A percentile compares a stretch with the other conserved stretches of the same genome.
Evolutionary conservation across 2,888 invertebrate species (phyloP).

Genomic region (Drosophila rubida): DNA sequence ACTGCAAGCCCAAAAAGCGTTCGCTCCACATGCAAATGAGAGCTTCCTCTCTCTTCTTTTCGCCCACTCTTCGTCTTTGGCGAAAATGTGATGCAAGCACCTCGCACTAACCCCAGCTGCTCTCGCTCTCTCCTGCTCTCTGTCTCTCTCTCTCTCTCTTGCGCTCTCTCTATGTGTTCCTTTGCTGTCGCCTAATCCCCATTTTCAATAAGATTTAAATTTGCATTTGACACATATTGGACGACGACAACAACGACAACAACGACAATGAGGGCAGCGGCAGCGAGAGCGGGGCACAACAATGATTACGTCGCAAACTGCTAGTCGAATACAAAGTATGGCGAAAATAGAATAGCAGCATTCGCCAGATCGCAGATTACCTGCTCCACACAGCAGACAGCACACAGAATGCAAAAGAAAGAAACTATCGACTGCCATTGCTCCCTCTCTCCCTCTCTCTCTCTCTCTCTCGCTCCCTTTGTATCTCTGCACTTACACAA

Average conservation of each 20-base stretch:
- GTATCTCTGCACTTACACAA: too few relatives aligned
- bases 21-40: constrained; percentile 50
- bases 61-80: background rate
- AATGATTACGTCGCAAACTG: constrained; percentile 39
- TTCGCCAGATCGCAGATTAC: constrained; percentile 59
- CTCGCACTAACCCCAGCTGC: background rate
- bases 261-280: constrained; percentile 13
- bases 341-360: constrained; percentile 50
- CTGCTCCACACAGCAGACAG: too few relatives aligned
- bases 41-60: constrained; percentile 9
- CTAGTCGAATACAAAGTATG: constrained; percentile 46
- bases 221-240: constrained; percentile 82
- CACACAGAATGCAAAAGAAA: too few relatives aligned
- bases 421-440: too few relatives aligned
- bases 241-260: constrained; percentile 65
- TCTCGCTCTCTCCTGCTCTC: background rate
- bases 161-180: constrained; percentile 47
- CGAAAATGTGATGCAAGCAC: constrained; percentile 39
- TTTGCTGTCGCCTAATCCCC: constrained; percentile 80
- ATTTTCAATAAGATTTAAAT: constrained; percentile 82
- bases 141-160: constrained; percentile 3
- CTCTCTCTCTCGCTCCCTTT: too few relatives aligned
- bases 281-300: constrained; percentile 2
- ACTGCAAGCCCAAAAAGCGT: constrained; percentile 37
- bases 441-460: too few relatives aligned